Evolutionary conservation across 1,140 invertebrate genomes (phyloP), one percentile per base, ranked within the genome.

Genomic region (Papilio glaucus): DNA sequence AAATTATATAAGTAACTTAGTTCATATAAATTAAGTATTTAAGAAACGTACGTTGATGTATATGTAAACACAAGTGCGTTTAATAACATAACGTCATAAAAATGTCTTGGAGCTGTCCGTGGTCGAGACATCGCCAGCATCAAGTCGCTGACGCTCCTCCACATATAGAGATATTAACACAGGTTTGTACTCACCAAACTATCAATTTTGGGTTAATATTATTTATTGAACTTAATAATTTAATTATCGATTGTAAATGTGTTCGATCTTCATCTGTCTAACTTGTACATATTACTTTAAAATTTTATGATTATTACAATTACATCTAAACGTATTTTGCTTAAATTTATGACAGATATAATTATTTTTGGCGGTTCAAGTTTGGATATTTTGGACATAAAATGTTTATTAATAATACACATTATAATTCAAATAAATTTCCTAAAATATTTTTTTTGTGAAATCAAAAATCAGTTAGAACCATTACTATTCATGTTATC

Each of bases 41-140:
- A 37, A 21, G 9, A 38, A 41, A 6, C 62, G 8, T 39, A 65
- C 37, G 62, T 53, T 53, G 9, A 33, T 3, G 49, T 24, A 10
- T 24, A 57, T 57, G 49, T 26, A 57, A 57, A 57, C 18, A 57
- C 12, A 26, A 57, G 21, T 26, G 49, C 18, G 21, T 10, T 12
- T 21, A 57, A 53, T 41, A 72, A 76, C 62, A 53, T 41, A 72
- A 76, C 62, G 73, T 53, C 42, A 73, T 73, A 72, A 84, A 73
- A 62, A 91, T 91, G 90, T 88, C 89, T 72, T 92, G 90, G 89
- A 89, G 67, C 63, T 92, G 90, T 65, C 90, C 89, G 71, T 92
- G 90, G 90, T 89, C 89, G 37, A 87, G 83, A 29, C 85, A 84
- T 60, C 87, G 81, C 29, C 86, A 83, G 78, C 82, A 81, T 15